phyloP scores from a whole-genome alignment of 2,113 vertebrate species.

The Halichoeres trimaculatus region DNA sequence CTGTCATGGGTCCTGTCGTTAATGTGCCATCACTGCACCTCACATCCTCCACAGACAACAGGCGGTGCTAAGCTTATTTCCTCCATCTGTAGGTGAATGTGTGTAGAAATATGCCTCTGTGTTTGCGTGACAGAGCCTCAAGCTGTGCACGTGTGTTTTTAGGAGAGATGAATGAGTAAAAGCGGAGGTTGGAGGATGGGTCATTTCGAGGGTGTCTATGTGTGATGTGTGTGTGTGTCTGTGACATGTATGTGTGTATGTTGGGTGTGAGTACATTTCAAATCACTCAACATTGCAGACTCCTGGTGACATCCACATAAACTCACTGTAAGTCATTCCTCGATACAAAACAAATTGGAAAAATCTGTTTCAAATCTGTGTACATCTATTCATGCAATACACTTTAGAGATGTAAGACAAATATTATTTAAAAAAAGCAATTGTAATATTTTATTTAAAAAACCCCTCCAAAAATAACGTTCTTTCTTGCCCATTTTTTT shows the following conservation, averaged over 20 bases:
- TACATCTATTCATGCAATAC: too few species aligned
- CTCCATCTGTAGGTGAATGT: slow-evolving; percentile 75
- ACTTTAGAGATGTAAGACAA: too few species aligned
- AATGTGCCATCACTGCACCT: slow-evolving; percentile 85
- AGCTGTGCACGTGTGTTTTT: slow-evolving; percentile 6
- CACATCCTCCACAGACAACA: slow-evolving; percentile 84
- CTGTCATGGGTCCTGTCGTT: slow-evolving; percentile 80
- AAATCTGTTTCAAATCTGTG: too few species aligned
- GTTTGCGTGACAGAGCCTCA: slow-evolving; percentile 43
- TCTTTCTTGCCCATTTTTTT: too few species aligned
- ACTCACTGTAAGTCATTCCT: not conserved
- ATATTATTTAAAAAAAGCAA: too few species aligned
- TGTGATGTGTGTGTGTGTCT: not conserved
- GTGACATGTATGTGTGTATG: too few species aligned
- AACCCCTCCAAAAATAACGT: too few species aligned
- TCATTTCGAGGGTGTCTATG: slow-evolving; percentile 1
- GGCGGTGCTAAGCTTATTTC: slow-evolving; percentile 76
- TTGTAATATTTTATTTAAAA: too few species aligned
- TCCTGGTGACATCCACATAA: not conserved
- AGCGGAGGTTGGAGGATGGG: slow-evolving; percentile 14
- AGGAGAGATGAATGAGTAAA: slow-evolving; percentile 38
- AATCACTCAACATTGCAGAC: slow-evolving; percentile 40
- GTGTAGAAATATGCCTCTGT: slow-evolving; percentile 31
- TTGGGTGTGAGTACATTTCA: slow-evolving; percentile 3
- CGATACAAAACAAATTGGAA: too few species aligned